Evolutionary conservation across 2,113 vertebrate genomes (phyloP).

Genomic region (Formicarius rufipectus): DNA sequence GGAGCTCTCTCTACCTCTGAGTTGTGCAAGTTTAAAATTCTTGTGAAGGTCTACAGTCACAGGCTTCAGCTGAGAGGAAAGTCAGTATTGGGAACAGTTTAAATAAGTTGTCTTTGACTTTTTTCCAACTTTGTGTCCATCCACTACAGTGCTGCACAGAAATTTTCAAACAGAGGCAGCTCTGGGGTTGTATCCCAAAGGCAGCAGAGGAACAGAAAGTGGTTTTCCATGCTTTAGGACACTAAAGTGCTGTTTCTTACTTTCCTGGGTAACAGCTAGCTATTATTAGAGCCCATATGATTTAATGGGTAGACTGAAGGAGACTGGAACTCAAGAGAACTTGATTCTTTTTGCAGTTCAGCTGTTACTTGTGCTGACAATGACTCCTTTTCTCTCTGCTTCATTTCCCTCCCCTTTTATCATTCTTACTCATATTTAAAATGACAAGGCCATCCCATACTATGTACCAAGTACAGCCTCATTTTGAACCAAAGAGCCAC

Average conservation of each 20-base stretch:
- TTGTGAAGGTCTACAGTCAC: not conserved
- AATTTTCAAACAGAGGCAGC: not conserved
- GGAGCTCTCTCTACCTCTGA: not conserved
- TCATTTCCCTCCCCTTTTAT: not conserved
- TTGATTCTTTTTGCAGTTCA: not conserved
- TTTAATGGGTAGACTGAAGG: not conserved
- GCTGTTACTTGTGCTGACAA: not conserved
- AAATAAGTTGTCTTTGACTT: not conserved
- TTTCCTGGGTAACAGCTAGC: constrained; percentile 5
- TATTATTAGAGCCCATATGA: not conserved
- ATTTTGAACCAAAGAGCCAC: not conserved
- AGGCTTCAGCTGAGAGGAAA: not conserved
- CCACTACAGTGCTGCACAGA: not conserved
- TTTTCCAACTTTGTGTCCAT: not conserved
- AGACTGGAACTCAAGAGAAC: constrained; percentile 1
- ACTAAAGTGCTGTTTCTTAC: not conserved
- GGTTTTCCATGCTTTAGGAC: not conserved
- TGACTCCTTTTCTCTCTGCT: not conserved
- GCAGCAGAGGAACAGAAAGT: not conserved
- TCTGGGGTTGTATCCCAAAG: not conserved
- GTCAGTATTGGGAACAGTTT: not conserved
- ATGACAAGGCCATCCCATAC: not conserved
- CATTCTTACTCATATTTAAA: not conserved
- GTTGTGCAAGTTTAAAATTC: not conserved
- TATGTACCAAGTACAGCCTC: not conserved